Conservation (phyloP, 2,797 vertebrate species). For the Rallus crepitans region DNA sequence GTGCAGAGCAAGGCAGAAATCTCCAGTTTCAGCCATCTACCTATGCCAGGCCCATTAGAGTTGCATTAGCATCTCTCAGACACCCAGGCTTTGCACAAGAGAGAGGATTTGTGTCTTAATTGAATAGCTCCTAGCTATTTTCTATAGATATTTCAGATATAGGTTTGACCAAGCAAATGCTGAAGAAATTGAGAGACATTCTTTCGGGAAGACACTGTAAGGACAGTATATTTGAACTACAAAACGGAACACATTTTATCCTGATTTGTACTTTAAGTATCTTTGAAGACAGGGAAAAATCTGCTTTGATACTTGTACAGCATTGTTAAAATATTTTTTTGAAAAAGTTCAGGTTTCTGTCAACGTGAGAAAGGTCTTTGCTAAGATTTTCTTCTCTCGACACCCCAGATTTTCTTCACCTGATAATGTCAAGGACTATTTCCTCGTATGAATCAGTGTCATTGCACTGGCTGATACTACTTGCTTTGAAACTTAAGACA, state of each 20-base stretch:
- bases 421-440: not conserved
- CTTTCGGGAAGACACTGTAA: not conserved
- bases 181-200: not conserved
- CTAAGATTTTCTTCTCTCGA: not conserved
- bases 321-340: not conserved
- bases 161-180: not conserved
- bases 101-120: not conserved
- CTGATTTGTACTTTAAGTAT: not conserved
- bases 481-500: not conserved
- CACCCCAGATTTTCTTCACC: not conserved
- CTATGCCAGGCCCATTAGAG: not conserved
- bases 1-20: not conserved
- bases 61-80: not conserved
- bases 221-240: not conserved
- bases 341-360: not conserved
- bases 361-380: not conserved
- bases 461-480: not conserved
- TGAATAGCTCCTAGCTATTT: not conserved
- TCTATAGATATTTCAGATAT: not conserved
- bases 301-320: not conserved
- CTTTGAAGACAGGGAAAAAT: not conserved
- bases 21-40: not conserved
- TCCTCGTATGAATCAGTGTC: not conserved
- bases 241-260: not conserved
- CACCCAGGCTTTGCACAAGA: not conserved